Conservation (phyloP, 2,888 invertebrate species). For the Odontomyia ornata region DNA sequence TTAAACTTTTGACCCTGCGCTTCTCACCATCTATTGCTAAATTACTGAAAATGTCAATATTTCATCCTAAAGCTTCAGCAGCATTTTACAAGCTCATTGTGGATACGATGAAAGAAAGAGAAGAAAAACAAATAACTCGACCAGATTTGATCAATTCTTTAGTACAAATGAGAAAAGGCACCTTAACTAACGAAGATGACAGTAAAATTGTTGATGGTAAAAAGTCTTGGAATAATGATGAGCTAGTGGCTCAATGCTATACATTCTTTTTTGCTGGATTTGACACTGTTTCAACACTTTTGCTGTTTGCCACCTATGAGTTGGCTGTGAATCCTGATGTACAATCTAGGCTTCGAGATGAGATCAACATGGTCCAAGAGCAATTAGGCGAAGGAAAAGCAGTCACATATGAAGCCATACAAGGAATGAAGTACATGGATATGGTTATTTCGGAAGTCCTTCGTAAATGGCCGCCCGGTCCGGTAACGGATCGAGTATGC, state of each 20-base stretch:
- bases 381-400: slow-evolving; percentile 60
- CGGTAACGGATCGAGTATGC: slow-evolving; percentile 65
- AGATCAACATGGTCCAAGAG: slow-evolving; percentile 64
- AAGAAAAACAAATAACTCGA: slow-evolving; percentile 59
- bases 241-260: slow-evolving; percentile 51
- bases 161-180: slow-evolving; percentile 61
- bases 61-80: slow-evolving; percentile 38
- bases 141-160: slow-evolving; percentile 65
- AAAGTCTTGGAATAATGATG: slow-evolving; percentile 53
- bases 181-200: slow-evolving; percentile 60
- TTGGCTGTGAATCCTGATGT: slow-evolving; percentile 66
- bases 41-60: slow-evolving; percentile 49
- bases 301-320: slow-evolving; percentile 66
- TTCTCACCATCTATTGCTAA: slow-evolving; percentile 51
- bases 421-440: slow-evolving; percentile 70
- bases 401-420: slow-evolving; percentile 66
- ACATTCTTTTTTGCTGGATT: slow-evolving; percentile 66
- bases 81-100: slow-evolving; percentile 48
- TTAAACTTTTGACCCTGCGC: slow-evolving; percentile 49
- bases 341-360: slow-evolving; percentile 65
- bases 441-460: slow-evolving; percentile 69
- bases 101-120: slow-evolving; percentile 53
- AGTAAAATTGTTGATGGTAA: slow-evolving; percentile 47
- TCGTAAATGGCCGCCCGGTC: slow-evolving; percentile 65
- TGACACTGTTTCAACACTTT: slow-evolving; percentile 63